Evolutionary conservation across 1,140 invertebrate species (phyloP).

Genomic region (Ips typographus): DNA sequence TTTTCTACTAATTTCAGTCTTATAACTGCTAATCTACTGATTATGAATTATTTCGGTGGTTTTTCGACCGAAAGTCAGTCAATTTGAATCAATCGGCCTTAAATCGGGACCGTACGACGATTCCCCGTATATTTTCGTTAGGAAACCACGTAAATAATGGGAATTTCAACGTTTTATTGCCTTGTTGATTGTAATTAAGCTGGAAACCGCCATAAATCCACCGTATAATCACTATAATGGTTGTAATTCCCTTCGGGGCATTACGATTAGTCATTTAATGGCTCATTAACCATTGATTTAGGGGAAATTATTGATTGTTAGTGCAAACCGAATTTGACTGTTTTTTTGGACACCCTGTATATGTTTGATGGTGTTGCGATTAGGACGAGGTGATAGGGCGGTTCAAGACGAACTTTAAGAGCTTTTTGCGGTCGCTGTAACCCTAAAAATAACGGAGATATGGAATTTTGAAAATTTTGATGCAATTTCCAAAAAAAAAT

Average conservation of each 20-base stretch:
- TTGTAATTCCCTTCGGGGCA: background rate
- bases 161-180: conserved; percentile 21
- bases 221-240: background rate
- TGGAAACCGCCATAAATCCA: conserved; percentile 16
- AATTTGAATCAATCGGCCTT: too few species aligned
- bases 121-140: conserved; percentile 27
- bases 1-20: too few species aligned
- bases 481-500: too few species aligned
- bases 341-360: background rate
- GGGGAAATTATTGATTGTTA: background rate
- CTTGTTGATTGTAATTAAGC: conserved; percentile 21
- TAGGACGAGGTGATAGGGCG: too few species aligned
- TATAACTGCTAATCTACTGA: too few species aligned
- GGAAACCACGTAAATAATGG: conserved; percentile 5
- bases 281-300: conserved; percentile 24
- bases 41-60: too few species aligned
- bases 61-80: too few species aligned
- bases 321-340: background rate
- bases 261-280: conserved; percentile 2
- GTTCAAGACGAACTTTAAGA: too few species aligned
- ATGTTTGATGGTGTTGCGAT: too few species aligned
- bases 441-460: too few species aligned
- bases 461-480: too few species aligned
- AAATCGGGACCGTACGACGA: background rate
- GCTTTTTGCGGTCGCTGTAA: too few species aligned